A percentile compares a stretch with the other conserved stretches of the same genome.
Evolutionary conservation across 1,140 invertebrate genomes (phyloP).

Genomic region (Papilio polyxenes): DNA sequence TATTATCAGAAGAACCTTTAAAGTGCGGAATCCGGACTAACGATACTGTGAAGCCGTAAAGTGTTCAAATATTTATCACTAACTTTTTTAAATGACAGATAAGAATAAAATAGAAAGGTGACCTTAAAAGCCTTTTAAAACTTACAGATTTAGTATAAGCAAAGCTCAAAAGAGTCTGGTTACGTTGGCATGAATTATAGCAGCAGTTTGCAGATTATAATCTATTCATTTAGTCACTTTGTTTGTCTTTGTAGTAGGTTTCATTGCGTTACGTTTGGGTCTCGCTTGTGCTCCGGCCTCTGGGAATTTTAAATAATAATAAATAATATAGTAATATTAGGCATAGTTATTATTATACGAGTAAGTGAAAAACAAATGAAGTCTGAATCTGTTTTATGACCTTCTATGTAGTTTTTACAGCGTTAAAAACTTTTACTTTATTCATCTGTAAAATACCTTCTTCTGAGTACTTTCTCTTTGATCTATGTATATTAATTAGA

Average conservation of each 20-base stretch:
- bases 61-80: too few species aligned
- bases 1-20: too few species aligned
- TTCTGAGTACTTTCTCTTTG: not conserved
- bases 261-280: constrained; percentile 48
- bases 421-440: not conserved
- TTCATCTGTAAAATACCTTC: not conserved
- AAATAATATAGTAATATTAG: too few species aligned
- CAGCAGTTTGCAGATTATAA: constrained; percentile 52
- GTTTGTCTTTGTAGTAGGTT: constrained; percentile 50
- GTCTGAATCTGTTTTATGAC: too few species aligned
- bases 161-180: constrained; percentile 46
- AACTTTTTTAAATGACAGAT: too few species aligned
- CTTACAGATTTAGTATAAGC: constrained; percentile 48
- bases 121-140: constrained; percentile 13
- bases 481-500: not conserved
- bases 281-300: not conserved
- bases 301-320: not conserved
- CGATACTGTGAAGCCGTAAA: too few species aligned
- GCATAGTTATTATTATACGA: not conserved
- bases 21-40: too few species aligned
- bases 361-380: not conserved
- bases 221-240: constrained; percentile 55
- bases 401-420: too few species aligned
- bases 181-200: constrained; percentile 50
- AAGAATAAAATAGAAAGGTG: not conserved